Evolutionary conservation across 2,888 invertebrate genomes (phyloP), one percentile per base, ranked within the genome.

Genomic region (Trachelus tabidus): DNA sequence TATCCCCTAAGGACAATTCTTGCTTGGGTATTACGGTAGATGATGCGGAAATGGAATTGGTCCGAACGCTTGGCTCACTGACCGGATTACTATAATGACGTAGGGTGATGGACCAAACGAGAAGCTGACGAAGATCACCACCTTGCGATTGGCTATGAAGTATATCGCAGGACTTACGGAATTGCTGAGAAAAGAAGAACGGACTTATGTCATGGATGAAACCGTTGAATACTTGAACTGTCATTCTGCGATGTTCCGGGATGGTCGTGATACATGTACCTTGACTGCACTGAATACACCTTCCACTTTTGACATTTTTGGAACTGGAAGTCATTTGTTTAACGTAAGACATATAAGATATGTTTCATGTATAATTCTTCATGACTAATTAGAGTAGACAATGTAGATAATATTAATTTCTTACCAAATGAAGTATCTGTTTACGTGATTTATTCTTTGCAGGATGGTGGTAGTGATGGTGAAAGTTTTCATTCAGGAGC

Each of bases 71-170:
- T 56, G 56, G 56, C 56, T 56, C 56, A 56, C 23, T 56, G 56
- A 56, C 56, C 23, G 56, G 56, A 56, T 56, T 56, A 23, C 56
- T 56, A 56, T 56, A 56, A 56, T 56, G 56, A 56, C 23, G 15
- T 73, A 81, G 77, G 77, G 79, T 31, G 79, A 81, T 75, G 84
- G 93, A 89, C 92, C 96, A 69, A 95, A 95, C 90, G 96, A 97
- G 89, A 97, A 97, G 91, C 92, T 97, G 82, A 98, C 98, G 75
- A 98, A 98, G 92, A 98, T 98, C 85, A 97, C 97, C 6, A 97
- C 97, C 0, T 92, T 98, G 74, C 93, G 97, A 68, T 92, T 97
- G 81, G 98, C 98, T 34, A 96, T 98, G 96, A 95, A 96, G 88
- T 98, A 98, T 90, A 98, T 98, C 83, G 92, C 95, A 15, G 95